Percentiles rank a stretch among this genome's conserved stretches.
phyloP scores from a whole-genome alignment of 2,797 vertebrate species.

The Enteromius argenteus region DNA sequence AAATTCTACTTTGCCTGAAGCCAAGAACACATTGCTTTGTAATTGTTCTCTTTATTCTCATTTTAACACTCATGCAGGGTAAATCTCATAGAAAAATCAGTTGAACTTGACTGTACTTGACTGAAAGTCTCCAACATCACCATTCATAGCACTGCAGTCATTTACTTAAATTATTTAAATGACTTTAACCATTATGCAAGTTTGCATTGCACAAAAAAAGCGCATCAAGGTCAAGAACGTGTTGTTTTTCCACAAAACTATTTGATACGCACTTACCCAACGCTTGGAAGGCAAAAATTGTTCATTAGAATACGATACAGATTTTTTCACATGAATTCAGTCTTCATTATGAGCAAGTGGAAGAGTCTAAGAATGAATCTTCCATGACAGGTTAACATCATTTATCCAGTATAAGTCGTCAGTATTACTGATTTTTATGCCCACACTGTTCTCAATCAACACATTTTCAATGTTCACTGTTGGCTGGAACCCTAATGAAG shows the following conservation, averaged over 20 bases:
- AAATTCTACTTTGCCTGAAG: conserved; percentile 23
- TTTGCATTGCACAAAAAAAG: background rate
- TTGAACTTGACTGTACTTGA: conserved; percentile 6
- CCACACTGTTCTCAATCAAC: conserved; percentile 9
- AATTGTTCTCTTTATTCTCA: conserved; percentile 1
- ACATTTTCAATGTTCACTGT: conserved; percentile 21
- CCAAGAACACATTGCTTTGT: conserved; percentile 55
- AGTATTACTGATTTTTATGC: conserved; percentile 26
- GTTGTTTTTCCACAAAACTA: background rate
- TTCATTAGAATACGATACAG: background rate
- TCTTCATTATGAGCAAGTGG: conserved; percentile 11
- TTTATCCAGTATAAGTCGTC: conserved; percentile 25
- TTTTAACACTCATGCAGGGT: background rate
- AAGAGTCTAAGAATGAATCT: conserved; percentile 16
- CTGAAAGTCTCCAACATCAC: background rate
- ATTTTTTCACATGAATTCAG: background rate
- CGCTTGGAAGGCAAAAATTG: background rate
- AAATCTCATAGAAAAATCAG: conserved; percentile 19
- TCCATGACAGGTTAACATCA: conserved; percentile 22
- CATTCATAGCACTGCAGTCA: conserved; percentile 1
- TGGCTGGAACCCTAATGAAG: conserved; percentile 38
- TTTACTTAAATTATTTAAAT: background rate
- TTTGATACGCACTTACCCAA: background rate
- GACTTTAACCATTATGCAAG: background rate
- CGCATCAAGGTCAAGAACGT: background rate